These are phyloP conservation scores for Pocillopora verrucosa DNA, from an alignment of 64 coral and sea anemone genomes.

Conservation along the genomic window DNA sequence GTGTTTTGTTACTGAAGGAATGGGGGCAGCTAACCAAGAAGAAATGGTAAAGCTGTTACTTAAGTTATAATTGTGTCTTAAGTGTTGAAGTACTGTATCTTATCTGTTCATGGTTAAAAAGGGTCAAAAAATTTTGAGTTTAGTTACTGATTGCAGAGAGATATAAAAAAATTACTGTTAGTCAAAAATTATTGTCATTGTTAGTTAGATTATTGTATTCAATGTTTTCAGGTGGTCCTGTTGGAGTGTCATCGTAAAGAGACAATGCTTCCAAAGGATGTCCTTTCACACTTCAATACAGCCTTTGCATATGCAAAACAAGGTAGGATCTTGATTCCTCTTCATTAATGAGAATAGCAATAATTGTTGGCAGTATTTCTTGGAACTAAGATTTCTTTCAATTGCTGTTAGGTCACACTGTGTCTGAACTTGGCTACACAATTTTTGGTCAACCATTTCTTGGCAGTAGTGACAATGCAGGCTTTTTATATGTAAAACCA, in stretches of 20 bases:
- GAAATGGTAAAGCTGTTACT: slow-evolving; percentile 69
- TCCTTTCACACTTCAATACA: slow-evolving; percentile 98
- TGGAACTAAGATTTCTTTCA: too few species aligned
- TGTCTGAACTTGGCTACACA: slow-evolving; percentile 96
- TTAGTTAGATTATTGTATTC: neutral
- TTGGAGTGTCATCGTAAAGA: slow-evolving; percentile 86
- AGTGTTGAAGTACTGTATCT: neutral
- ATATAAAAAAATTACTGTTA: neutral
- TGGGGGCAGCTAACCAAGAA: slow-evolving; percentile 96
- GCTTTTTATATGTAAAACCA: slow-evolving; percentile 94
- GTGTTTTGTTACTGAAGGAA: slow-evolving; percentile 99
- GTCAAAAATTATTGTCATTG: neutral
- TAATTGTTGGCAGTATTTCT: too few species aligned
- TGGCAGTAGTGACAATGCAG: slow-evolving; percentile 89
- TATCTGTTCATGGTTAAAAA: too few species aligned
- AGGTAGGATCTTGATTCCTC: slow-evolving; percentile 41
- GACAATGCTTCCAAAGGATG: slow-evolving; percentile 89
- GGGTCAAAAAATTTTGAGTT: too few species aligned
- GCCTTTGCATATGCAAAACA: slow-evolving; percentile 98
- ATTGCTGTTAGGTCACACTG: slow-evolving; percentile 74
- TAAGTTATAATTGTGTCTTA: neutral
- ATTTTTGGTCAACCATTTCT: slow-evolving; percentile 99
- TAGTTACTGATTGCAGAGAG: too few species aligned
- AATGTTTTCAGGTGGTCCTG: slow-evolving; percentile 70
- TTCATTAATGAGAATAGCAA: too few species aligned